These are phyloP conservation scores for Cephus spinipes DNA, from an alignment of 2,888 invertebrate genomes.

Conservation along the genomic window DNA sequence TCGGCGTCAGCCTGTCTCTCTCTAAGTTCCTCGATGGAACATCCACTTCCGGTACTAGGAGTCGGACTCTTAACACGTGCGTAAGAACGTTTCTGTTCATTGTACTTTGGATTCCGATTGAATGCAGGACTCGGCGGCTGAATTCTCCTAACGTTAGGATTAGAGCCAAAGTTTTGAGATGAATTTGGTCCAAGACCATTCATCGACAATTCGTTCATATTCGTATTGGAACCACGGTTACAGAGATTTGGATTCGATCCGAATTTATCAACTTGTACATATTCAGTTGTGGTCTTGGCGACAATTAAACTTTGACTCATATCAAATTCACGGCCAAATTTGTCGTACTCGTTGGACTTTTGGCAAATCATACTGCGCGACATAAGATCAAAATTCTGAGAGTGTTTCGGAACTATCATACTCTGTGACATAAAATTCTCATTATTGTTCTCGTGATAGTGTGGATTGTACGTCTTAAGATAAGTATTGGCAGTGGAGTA, in stretches of 20 bases:
- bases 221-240: constrained; percentile 28
- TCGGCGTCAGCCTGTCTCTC: constrained; percentile 64
- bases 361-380: constrained; percentile 55
- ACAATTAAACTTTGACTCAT: constrained; percentile 65
- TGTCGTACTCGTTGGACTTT: constrained; percentile 47
- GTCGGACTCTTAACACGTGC: constrained; percentile 55
- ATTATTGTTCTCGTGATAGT: constrained; percentile 45
- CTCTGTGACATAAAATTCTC: constrained; percentile 22
- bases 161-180: constrained; percentile 45
- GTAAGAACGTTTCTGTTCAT: constrained; percentile 45
- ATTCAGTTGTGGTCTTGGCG: constrained; percentile 61
- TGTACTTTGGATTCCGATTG: constrained; percentile 68
- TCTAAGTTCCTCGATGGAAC: constrained; percentile 63
- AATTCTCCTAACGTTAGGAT: constrained; percentile 55
- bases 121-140: constrained; percentile 69
- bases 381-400: constrained; percentile 47
- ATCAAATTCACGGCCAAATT: constrained; percentile 53
- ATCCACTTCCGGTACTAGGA: constrained; percentile 55
- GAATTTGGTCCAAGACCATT: constrained; percentile 7
- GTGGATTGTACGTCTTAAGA: constrained; percentile 45
- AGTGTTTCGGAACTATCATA: neutral
- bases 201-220: constrained; percentile 18
- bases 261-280: constrained; percentile 57
- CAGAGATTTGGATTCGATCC: constrained; percentile 54
- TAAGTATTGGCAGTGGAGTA: constrained; percentile 46